Evolutionary conservation across 1,140 invertebrate genomes (phyloP), one percentile per base, ranked within the genome.

Genomic region (Holotrichia oblita): DNA sequence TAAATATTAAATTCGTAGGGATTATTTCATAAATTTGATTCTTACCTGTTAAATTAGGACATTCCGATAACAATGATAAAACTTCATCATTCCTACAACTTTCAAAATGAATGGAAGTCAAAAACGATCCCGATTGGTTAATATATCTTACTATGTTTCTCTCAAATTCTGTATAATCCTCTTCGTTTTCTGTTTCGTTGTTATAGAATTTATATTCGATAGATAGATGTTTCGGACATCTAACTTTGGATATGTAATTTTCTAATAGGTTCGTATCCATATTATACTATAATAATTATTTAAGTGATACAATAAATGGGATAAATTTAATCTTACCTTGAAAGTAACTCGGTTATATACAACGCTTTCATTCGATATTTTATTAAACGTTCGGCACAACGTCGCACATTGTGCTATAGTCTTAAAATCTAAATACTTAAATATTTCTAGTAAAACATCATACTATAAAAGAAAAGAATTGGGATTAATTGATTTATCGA

Each of bases 391-490:
- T 78, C 78, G 79, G 75, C 82, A 83, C 44, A 83, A 76, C 34
- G 76, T 80, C 14, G 81, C 81, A 82, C 82, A 83, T 34, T 78
- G 69, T 24, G 64, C 69, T 8, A 83, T 79, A 0, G 80, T 80
- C 79, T 82, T 79, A 42, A 83, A 79, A 76, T 83, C 82, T 59
- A 83, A 80, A 77, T 82, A 79, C 73, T 80, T 78, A 75, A 83
- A 83, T 55, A 83, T 81, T 55, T 77, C 78, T 76, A 82, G 48
- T 72, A 83, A 59, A 64, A 82, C 73, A 77, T 77, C 41, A 77
- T 82, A 78, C 82, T 83, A 42, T 77, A 81, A 59, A 10, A 40
- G 42, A 74, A 40, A 27, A 34, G 34, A n/a, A 64, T 59, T 76
- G 74, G 14, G 59, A 42, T 73, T 17, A 24, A 17, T 34, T 41